Evolutionary conservation across 2,888 invertebrate genomes (phyloP).

Genomic region (Ormyrus labotus): DNA sequence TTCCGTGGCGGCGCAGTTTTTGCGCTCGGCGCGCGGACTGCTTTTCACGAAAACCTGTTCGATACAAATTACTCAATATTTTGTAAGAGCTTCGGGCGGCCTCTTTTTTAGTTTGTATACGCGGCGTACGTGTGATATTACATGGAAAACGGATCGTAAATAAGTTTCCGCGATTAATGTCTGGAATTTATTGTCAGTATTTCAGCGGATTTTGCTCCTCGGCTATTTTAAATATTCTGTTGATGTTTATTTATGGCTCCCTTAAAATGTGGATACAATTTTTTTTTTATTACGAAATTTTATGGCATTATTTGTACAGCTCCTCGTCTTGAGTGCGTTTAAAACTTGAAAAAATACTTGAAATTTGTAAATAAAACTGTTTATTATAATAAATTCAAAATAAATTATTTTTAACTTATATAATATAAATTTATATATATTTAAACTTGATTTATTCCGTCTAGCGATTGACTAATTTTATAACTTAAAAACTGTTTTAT

Average conservation of each 20-base stretch:
- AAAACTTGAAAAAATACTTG: too few species aligned
- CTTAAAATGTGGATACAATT: too few species aligned
- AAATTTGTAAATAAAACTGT: too few species aligned
- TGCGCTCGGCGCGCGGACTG: background rate
- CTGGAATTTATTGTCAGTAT: conserved; percentile 5
- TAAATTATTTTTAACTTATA: too few species aligned
- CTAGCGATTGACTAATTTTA: too few species aligned
- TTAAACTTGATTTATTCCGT: too few species aligned
- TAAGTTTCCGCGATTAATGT: conserved; percentile 22
- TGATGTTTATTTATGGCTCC: background rate
- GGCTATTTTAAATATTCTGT: conserved; percentile 18
- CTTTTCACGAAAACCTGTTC: conserved; percentile 12
- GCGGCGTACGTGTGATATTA: conserved; percentile 3
- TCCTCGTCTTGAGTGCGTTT: too few species aligned
- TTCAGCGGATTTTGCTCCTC: background rate
- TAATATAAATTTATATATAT: too few species aligned
- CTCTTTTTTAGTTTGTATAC: background rate
- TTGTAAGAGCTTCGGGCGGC: conserved; percentile 1
- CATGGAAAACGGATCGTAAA: conserved; percentile 10
- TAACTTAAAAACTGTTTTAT: too few species aligned
- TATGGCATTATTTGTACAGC: too few species aligned
- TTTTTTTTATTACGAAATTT: too few species aligned
- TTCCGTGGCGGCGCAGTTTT: background rate
- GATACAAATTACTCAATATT: conserved; percentile 30
- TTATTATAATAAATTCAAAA: too few species aligned